Conservation (phyloP, 2,888 invertebrate genomes). For the Thecophora atra region DNA sequence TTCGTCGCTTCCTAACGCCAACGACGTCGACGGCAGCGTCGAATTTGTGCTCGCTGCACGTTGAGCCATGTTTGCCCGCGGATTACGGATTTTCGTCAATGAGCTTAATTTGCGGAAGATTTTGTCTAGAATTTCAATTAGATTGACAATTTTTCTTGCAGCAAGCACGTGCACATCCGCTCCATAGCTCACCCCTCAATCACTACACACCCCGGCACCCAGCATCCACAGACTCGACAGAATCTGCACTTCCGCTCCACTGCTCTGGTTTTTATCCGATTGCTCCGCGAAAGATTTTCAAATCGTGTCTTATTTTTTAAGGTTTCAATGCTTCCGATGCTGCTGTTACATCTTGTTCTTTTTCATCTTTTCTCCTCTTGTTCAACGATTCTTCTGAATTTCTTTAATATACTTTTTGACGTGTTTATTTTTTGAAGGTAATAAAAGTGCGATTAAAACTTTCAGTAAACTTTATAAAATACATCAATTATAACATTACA, state of each 20-base stretch:
- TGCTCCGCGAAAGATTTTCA: background rate
- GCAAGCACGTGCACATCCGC: slow-evolving; percentile 17
- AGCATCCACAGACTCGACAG: background rate
- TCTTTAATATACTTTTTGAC: no score
- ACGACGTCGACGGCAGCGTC: background rate
- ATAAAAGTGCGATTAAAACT: no score
- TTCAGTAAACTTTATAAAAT: no score
- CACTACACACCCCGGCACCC: background rate
- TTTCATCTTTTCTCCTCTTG: no score
- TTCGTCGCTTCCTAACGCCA: background rate
- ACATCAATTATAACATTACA: no score
- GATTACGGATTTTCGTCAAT: slow-evolving; percentile 66
- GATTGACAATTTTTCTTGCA: slow-evolving; percentile 57
- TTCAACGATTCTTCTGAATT: no score
- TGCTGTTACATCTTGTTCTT: no score
- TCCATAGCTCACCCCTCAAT: background rate
- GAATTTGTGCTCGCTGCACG: slow-evolving; percentile 2
- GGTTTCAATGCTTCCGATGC: no score
- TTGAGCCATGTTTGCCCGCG: slow-evolving; percentile 51
- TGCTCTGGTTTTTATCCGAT: slow-evolving; percentile 4
- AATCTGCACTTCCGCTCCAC: slow-evolving; percentile 10
- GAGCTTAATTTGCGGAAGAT: slow-evolving; percentile 66
- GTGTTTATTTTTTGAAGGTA: no score
- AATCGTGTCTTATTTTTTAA: background rate
- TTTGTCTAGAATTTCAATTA: slow-evolving; percentile 66